Evolutionary conservation across 2,113 vertebrate genomes (phyloP), one percentile per base, ranked within the genome.

Genomic region (Cyprinodon brontotheroides): DNA sequence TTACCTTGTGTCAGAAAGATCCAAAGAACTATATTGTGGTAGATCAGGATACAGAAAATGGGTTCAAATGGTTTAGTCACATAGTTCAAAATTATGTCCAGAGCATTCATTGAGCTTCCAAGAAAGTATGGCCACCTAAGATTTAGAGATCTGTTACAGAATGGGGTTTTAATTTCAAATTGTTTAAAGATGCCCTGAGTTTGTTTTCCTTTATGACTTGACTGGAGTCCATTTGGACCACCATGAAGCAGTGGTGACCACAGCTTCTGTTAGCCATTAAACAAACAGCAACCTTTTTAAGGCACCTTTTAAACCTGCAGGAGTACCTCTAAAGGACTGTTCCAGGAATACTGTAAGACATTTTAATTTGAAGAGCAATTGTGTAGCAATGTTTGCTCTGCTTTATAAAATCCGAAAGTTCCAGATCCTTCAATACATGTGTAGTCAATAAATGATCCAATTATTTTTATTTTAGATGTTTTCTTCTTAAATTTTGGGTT

Each of bases 221-320:
- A 37, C 7, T 57, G 29, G 61, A 64, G 62, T 71, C 59, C n/a
- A 20, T 17, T 65, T 10, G 48, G 81, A 79, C 75, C 81, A 81
- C 82, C 81, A 13, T 59, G 79, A 78, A 85, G 71, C 63, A 65
- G 57, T 45, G 53, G n/a, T 77, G 72, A 68, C 75, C 77, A 78
- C 72, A 74, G 69, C 75, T 50, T 78, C 72, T 62, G 45, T 22
- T 66, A 65, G 62, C 53, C 64, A 77, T 41, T 37, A 77, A 61
- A 72, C 43, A 57, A 79, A 67, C 67, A 63, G 57, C 76, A 69
- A 81, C 77, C 45, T 7, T 80, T 88, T 86, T 75, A 81, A 62
- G 61, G 59, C n/a, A 73, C 40, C 59, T 82, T 78, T 73, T 73
- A 74, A 77, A 70, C 68, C 79, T 66, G 59, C 64, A 39, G 70